Evolutionary conservation across 2,797 vertebrate species (phyloP).

Genomic region (Tangara arthus): DNA sequence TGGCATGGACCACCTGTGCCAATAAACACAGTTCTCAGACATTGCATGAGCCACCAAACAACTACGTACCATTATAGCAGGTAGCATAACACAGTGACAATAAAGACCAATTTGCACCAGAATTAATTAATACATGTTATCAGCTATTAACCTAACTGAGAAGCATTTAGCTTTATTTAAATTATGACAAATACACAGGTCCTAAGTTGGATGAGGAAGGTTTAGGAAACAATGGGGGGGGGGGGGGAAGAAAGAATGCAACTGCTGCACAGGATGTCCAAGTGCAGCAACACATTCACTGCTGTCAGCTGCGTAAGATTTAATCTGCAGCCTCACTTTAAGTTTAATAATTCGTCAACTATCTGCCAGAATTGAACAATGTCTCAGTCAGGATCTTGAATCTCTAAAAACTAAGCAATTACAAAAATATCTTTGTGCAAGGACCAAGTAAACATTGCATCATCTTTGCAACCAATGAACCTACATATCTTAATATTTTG

Average conservation of each 20-base stretch:
- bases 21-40: background rate
- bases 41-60: background rate
- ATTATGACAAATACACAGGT: background rate
- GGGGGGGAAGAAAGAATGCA: background rate
- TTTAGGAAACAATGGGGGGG: background rate
- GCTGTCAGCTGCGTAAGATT: background rate
- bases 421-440: background rate
- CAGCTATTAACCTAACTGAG: background rate
- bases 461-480: background rate
- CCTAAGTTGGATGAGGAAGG: background rate
- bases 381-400: background rate
- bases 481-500: background rate
- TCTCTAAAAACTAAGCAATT: background rate
- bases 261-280: background rate
- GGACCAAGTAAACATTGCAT: background rate
- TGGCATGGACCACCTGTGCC: fast-evolving
- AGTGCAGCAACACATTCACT: background rate
- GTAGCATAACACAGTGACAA: background rate
- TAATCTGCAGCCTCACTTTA: background rate
- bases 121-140: background rate
- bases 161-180: background rate
- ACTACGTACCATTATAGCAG: fast-evolving
- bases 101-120: background rate
- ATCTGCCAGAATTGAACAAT: background rate
- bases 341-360: background rate